Conservation (phyloP, 35 echinoderm and acorn worm species). For the Heliocidaris erythrogramma region DNA sequence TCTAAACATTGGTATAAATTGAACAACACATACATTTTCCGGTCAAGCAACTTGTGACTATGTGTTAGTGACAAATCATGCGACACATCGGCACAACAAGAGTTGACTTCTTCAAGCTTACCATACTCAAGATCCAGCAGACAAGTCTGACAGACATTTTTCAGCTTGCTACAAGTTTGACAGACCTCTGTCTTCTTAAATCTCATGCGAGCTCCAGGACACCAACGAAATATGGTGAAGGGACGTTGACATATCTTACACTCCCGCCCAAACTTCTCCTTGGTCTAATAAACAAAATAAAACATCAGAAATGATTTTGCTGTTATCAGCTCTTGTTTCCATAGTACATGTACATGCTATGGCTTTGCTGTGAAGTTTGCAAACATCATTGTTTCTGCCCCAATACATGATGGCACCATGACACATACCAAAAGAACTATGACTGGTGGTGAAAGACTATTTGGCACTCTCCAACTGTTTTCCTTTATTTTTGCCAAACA, state of each 20-base stretch:
- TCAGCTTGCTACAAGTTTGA: slow-evolving; percentile 97
- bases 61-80: too few species aligned
- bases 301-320: not conserved
- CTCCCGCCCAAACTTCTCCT: slow-evolving; percentile 96
- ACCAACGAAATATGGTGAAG: slow-evolving; percentile 98
- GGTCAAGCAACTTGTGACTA: too few species aligned
- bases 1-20: too few species aligned
- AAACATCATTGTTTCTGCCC: too few species aligned
- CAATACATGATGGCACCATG: too few species aligned
- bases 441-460: too few species aligned
- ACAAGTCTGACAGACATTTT: slow-evolving; percentile 98
- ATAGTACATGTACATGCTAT: not conserved
- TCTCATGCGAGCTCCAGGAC: slow-evolving; percentile 94
- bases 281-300: slow-evolving; percentile 65
- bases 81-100: too few species aligned
- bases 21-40: too few species aligned
- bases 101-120: slow-evolving; percentile 43
- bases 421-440: too few species aligned
- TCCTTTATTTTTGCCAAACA: too few species aligned
- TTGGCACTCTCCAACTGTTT: too few species aligned
- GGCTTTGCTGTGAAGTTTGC: not conserved
- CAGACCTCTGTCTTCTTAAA: slow-evolving; percentile 99
- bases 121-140: slow-evolving; percentile 97
- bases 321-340: too few species aligned
- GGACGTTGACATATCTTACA: slow-evolving; percentile 97